A percentile compares a stretch with the other conserved stretches of the same genome.
These are phyloP conservation scores for Lophotriccus pileatus DNA, from an alignment of 2,797 vertebrate genomes.

Conservation along the genomic window DNA sequence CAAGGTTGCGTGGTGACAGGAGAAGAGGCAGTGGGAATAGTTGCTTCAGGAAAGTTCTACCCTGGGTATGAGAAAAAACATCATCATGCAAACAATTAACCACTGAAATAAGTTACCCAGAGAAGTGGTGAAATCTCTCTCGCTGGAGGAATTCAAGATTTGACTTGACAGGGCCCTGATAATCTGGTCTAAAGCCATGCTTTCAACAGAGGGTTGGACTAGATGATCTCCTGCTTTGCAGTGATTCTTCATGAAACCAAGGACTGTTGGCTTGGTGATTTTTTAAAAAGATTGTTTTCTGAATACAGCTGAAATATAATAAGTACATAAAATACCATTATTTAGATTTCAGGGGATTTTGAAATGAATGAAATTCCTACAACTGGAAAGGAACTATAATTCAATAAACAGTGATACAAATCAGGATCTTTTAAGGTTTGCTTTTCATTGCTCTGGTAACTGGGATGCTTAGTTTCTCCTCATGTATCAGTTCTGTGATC, in stretches of 20 bases:
- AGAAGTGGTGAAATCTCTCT: neutral
- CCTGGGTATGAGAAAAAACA: neutral
- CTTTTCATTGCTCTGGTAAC: neutral
- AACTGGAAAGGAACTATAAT: neutral
- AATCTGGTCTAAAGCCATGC: neutral
- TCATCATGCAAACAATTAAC: neutral
- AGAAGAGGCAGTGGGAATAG: neutral
- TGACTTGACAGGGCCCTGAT: neutral
- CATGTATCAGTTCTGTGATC: neutral
- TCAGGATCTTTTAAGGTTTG: neutral
- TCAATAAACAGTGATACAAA: neutral
- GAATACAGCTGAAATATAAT: neutral
- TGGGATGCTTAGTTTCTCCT: neutral
- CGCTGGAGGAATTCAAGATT: neutral
- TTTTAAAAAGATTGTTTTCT: neutral
- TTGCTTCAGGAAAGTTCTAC: neutral
- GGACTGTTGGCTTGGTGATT: neutral
- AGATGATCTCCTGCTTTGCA: neutral
- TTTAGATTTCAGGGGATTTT: neutral
- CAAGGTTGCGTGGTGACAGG: neutral
- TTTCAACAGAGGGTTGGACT: neutral
- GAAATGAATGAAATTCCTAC: neutral
- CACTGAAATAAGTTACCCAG: neutral
- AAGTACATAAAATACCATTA: neutral
- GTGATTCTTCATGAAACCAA: neutral